Base-by-base conservation (phyloP, 2,888 invertebrate genomes). In the Cremastobaeus sp. region DNA sequence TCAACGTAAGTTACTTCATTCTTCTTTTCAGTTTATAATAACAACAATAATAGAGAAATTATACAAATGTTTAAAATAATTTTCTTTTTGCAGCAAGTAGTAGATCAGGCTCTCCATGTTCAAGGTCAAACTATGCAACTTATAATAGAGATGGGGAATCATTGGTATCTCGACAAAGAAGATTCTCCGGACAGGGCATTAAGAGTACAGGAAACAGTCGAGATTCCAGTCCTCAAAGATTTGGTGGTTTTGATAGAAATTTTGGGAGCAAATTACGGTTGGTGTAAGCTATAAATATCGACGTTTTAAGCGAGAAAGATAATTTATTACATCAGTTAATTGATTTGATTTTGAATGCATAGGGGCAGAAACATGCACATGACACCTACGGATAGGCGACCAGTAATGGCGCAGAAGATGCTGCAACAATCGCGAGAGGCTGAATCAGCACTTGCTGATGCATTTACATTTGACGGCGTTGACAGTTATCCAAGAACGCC, bases 61-160 rank as follows among this genome's bases (percentile, higher is more conserved):
- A n/a, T n/a, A n/a, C n/a, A n/a, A n/a, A n/a, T 47, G 1, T 17
- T 3, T 28, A 11, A 28, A 34, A 34, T 21, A 15, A 39, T n/a
- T 41, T 30, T 21, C 15, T 62, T 12, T 34, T 41, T 87, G 20
- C 89, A 96, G 96, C 98, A 4, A 95, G 96, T 45, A 97, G 97
- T 79, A 91, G 98, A 34, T 97, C 97, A 2, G 96, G 96, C 52
- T 98, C 98, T 0, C 98, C 98, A 0, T 95, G 96, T 62, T 95
- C 97, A 0, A 92, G 96, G 74, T 88, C 94, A 76, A 92, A 92
- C 64, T 95, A 95, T 83, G 90, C 92, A 64, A 93, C 92, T 15
- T 92, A 92, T 80, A 88, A 89, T 77, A 90, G 91, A 57, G 91
- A 83, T 84, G 87, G 90, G 83, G 90, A 84, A 88, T 91, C 54